Conservation (phyloP, 2,797 vertebrate genomes). For the Heteromormyrus szaboi region DNA sequence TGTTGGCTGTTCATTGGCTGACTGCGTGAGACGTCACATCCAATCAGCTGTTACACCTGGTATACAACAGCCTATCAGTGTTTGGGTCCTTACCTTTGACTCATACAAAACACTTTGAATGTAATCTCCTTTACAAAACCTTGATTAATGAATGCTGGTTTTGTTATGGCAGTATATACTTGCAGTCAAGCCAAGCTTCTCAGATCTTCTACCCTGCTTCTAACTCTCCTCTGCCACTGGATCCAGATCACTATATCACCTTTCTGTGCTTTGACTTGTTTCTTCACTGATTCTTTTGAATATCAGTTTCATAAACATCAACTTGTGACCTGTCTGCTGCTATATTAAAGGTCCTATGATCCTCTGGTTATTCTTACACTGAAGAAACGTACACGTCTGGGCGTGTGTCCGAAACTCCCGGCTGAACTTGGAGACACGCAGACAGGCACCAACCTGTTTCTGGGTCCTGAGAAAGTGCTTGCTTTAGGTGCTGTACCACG, state of each 20-base stretch:
- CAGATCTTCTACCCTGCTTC: neutral
- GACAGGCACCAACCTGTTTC: constrained; percentile 45
- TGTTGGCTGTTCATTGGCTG: neutral
- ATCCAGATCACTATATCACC: neutral
- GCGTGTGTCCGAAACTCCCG: neutral
- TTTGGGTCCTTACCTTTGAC: neutral
- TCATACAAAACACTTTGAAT: neutral
- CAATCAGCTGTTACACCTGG: neutral
- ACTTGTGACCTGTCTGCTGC: neutral
- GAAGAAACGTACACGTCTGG: neutral
- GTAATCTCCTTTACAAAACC: neutral
- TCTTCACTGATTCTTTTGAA: neutral
- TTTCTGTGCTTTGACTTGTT: neutral
- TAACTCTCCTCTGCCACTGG: neutral
- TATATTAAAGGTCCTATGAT: neutral
- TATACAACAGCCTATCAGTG: neutral
- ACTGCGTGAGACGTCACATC: neutral
- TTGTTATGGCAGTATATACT: neutral
- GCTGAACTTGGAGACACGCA: neutral
- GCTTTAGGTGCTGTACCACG: constrained; percentile 58
- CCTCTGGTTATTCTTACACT: neutral
- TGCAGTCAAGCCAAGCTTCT: neutral
- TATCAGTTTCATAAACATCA: neutral
- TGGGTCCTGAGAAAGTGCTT: constrained; percentile 48
- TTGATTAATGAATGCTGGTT: neutral